Evolutionary conservation across 2,113 vertebrate species (phyloP).

Genomic region (Eulemur macaco): DNA sequence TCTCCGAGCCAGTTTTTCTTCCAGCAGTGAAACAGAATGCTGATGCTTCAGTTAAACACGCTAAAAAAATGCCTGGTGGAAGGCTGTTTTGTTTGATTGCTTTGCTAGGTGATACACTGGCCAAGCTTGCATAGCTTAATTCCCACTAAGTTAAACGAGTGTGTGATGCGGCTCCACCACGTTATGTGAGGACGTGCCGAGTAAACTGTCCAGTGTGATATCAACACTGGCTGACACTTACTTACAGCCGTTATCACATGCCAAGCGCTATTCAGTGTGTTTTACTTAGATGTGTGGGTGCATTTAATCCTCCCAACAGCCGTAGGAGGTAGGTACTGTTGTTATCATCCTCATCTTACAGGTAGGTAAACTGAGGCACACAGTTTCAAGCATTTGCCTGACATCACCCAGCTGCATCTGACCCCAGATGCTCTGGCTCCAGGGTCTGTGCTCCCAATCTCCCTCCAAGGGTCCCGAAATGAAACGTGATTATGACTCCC

Average conservation of each 20-base stretch:
- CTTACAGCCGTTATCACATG: rapidly evolving
- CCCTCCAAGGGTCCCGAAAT: neutral
- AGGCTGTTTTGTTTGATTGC: neutral
- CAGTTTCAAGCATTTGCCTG: neutral
- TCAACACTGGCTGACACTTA: neutral
- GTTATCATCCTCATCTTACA: neutral
- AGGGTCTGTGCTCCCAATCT: neutral
- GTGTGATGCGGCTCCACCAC: neutral
- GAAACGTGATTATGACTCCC: too few relatives aligned
- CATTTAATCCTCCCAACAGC: neutral
- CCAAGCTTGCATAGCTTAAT: neutral
- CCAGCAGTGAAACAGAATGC: neutral
- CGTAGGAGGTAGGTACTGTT: neutral
- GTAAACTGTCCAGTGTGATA: rapidly evolving
- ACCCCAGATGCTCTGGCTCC: neutral
- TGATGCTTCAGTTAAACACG: neutral
- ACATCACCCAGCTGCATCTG: neutral
- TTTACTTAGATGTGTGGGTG: neutral
- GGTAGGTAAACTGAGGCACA: slow-evolving; percentile 13
- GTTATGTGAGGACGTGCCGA: neutral
- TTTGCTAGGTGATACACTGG: neutral
- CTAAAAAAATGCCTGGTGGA: too few relatives aligned
- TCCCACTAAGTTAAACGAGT: neutral
- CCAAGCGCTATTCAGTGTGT: neutral
- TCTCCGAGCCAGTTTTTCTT: neutral